phyloP scores from a whole-genome alignment of 2,888 invertebrate genomes.

The Drosophila quinaria region DNA sequence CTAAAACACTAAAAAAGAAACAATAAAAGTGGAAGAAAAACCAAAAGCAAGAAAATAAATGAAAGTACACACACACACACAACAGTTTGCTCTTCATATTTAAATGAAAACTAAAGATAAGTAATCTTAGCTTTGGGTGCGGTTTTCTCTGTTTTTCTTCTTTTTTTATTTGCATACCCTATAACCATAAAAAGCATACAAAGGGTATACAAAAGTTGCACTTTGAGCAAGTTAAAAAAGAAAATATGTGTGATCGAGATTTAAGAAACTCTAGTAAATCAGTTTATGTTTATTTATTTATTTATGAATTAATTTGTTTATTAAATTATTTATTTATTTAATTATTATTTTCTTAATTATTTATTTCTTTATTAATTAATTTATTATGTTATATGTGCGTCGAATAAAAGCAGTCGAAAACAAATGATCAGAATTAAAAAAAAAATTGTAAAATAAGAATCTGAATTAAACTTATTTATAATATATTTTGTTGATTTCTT shows the following conservation, averaged over 20 bases:
- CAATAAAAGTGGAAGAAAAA: constrained; percentile 56
- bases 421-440: no score
- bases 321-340: no score
- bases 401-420: no score
- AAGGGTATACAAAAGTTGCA: not conserved
- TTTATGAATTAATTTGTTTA: not conserved
- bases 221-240: no score
- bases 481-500: no score
- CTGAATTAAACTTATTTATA: no score
- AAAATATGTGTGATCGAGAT: not conserved
- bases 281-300: not conserved
- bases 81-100: constrained; percentile 71
- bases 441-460: no score
- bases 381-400: no score
- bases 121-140: constrained; percentile 75
- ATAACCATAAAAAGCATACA: constrained; percentile 1
- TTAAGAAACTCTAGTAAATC: not conserved
- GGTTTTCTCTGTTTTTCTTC: constrained; percentile 53
- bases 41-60: constrained; percentile 57
- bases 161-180: constrained; percentile 18
- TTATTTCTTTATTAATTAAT: not conserved
- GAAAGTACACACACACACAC: constrained; percentile 47
- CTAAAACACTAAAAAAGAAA: constrained; percentile 46
- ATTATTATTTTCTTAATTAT: no score
- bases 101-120: constrained; percentile 79